phyloP scores from a whole-genome alignment of 2,797 vertebrate species.

The Hemitrygon akajei region DNA sequence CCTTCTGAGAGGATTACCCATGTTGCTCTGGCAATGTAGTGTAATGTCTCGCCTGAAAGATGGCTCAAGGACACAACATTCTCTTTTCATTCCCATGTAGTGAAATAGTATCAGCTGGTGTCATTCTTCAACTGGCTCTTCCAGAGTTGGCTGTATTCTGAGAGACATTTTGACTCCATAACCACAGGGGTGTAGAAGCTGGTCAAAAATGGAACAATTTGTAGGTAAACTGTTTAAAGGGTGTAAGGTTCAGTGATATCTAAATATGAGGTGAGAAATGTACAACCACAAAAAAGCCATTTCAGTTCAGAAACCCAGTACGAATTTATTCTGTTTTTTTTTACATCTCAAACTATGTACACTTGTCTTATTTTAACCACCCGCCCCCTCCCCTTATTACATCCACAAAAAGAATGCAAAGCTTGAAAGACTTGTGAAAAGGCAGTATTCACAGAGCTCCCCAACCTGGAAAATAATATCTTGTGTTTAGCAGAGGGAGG shows the following conservation, averaged over 20 bases:
- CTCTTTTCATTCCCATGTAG: not conserved
- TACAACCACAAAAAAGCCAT: not conserved
- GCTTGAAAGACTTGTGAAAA: slow-evolving; percentile 3
- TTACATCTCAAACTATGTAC: slow-evolving; percentile 26
- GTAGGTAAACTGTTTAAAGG: not conserved
- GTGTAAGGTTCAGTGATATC: not conserved
- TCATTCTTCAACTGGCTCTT: not conserved
- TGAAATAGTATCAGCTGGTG: not conserved
- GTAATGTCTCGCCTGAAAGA: not conserved
- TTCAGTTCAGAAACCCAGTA: slow-evolving; percentile 29
- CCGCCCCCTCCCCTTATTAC: not conserved
- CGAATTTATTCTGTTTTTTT: slow-evolving; percentile 13
- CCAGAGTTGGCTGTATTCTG: not conserved
- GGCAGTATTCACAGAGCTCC: slow-evolving; percentile 21
- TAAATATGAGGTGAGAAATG: not conserved
- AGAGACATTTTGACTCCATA: not conserved
- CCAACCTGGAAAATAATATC: not conserved
- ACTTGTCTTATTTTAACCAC: not conserved
- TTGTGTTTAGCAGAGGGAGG: not conserved
- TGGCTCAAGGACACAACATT: not conserved
- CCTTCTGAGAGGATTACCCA: too few relatives aligned
- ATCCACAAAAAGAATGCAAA: slow-evolving; percentile 19
- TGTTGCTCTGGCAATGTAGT: too few relatives aligned
- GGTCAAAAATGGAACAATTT: not conserved
- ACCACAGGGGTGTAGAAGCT: not conserved